Evolutionary conservation across 2,797 vertebrate genomes (phyloP), one percentile per base, ranked within the genome.

Genomic region (Adrianichthys oophorus): DNA sequence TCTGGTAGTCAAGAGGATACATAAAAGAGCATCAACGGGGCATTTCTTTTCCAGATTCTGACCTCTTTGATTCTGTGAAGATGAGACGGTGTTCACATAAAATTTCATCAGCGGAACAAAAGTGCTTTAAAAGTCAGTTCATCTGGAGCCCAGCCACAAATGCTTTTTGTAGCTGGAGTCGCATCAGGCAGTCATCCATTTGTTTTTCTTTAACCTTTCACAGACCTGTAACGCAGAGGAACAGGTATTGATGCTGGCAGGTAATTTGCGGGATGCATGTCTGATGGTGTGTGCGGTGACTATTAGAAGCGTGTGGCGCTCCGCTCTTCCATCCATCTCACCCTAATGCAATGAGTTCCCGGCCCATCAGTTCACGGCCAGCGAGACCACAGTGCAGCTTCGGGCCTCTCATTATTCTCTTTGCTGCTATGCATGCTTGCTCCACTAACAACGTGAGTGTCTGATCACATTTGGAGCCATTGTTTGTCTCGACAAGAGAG

Each of bases 201-300:
- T 75, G 78, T 78, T 75, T 78, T 72, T 70, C 70, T 80, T 84
- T 83, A 80, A 85, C 78, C 76, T 79, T 71, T 83, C 74, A 60
- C 76, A 71, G 76, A 76, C 82, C 83, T 59, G 74, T 77, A 69
- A 82, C 52, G 24, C 52, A 70, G 70, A 59, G 54, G 62, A 52
- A 52, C 52, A 62, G 59, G 43, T 58, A 70, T 68, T 63, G 71
- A 75, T 54, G 58, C 59, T 78, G 77, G 64, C 83, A 78, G 75
- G 62, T 71, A 49, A 73, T 83, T 79, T 81, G 77, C 41, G 66
- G 49, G 63, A 72, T 43, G 59, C 40, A 16, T 69, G 61, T 76
- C 47, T 24, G 42, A 24, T 49, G 14, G 59, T 52, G 63, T 68
- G 49, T 56, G 47, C 48, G 55, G 26, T 42, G 48, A 56, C 55